A percentile compares a stretch with the other conserved stretches of the same genome.
These are phyloP conservation scores for Dendrocopos noguchii DNA, from an alignment of 2,113 vertebrate species.

Conservation along the genomic window DNA sequence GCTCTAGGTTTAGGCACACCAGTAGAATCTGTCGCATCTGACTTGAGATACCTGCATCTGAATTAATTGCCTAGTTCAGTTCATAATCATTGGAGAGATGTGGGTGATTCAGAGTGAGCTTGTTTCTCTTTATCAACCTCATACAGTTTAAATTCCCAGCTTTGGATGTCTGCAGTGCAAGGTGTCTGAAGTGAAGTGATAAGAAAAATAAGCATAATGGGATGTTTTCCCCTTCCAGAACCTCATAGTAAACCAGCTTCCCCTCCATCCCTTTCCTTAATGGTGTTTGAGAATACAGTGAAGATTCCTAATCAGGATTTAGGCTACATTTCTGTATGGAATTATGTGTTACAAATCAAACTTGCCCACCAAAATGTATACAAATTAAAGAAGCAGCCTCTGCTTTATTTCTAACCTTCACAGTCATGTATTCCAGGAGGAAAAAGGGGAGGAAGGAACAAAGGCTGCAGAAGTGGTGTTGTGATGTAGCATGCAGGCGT, in stretches of 20 bases:
- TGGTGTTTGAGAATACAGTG: slow-evolving; percentile 22
- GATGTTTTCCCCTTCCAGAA: slow-evolving; percentile 36
- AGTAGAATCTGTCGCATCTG: slow-evolving; percentile 3
- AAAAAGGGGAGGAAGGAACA: neutral
- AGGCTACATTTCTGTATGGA: neutral
- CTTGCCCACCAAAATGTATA: neutral
- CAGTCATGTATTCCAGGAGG: neutral
- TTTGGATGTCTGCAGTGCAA: slow-evolving; percentile 23
- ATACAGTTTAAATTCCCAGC: slow-evolving; percentile 2
- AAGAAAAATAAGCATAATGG: slow-evolving; percentile 62
- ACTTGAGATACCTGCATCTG: slow-evolving; percentile 15
- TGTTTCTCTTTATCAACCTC: slow-evolving; percentile 21
- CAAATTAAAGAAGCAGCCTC: neutral
- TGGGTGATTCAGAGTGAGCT: neutral
- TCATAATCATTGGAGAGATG: slow-evolving; percentile 29
- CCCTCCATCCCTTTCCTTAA: slow-evolving; percentile 20
- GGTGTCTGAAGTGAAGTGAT: slow-evolving; percentile 64
- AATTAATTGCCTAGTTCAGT: slow-evolving; percentile 22
- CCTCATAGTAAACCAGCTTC: neutral
- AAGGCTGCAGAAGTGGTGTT: neutral
- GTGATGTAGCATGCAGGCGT: neutral
- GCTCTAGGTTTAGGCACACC: neutral
- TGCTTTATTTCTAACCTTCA: neutral
- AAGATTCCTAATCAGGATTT: slow-evolving; percentile 12
- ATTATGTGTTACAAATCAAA: neutral